Conservation (phyloP, 2,888 invertebrate species). For the Boloria selene region DNA sequence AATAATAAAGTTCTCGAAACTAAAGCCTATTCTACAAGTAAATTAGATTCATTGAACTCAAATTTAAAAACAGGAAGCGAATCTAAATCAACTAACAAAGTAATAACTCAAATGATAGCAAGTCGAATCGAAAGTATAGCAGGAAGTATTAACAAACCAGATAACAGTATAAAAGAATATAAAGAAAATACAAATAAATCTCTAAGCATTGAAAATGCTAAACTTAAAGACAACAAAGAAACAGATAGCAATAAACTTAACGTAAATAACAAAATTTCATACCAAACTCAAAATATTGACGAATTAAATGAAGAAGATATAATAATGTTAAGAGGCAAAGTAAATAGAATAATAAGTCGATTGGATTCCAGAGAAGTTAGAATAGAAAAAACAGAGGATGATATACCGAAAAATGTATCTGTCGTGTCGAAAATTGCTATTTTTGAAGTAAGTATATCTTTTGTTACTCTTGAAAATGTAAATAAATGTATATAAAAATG, state of each 20-base stretch:
- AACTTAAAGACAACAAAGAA: background rate
- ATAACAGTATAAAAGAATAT: background rate
- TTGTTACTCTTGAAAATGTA: too few species aligned
- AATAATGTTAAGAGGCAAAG: conserved; percentile 58
- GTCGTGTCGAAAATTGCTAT: conserved; percentile 68
- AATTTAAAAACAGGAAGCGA: background rate
- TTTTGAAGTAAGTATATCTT: conserved; percentile 62
- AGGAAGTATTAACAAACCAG: background rate
- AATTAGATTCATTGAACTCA: background rate
- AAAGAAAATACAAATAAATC: background rate
- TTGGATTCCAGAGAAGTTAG: conserved; percentile 44
- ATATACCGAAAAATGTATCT: conserved; percentile 55
- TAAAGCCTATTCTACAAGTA: background rate
- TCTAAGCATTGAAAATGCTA: background rate
- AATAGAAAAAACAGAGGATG: conserved; percentile 43
- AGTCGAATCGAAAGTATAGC: background rate
- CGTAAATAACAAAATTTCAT: conserved; percentile 11
- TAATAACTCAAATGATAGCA: too few species aligned
- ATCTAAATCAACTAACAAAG: too few species aligned
- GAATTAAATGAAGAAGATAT: conserved; percentile 44
- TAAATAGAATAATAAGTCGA: conserved; percentile 53
- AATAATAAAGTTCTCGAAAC: background rate
- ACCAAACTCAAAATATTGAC: conserved; percentile 28
- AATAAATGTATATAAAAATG: too few species aligned
- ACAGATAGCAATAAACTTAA: background rate